Percentiles rank a stretch among this genome's conserved stretches.
Conservation (phyloP, 2,797 vertebrate genomes). For the Molothrus aeneus region DNA sequence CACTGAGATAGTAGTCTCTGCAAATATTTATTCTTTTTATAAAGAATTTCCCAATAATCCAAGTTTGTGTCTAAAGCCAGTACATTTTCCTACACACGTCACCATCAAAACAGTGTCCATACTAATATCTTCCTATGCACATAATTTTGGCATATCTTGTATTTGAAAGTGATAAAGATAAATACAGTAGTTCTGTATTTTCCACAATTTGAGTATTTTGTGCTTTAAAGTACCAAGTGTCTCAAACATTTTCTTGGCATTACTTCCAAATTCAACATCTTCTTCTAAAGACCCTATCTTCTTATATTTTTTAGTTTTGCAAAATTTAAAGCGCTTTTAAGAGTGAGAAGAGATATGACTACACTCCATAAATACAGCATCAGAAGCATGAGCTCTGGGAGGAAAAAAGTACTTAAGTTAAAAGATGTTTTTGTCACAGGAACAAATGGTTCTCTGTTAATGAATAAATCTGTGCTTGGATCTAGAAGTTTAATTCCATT, state of each 20-base stretch:
- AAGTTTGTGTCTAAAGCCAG: neutral
- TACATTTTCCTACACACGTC: neutral
- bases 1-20: neutral
- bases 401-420: neutral
- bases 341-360: neutral
- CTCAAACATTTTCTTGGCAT: neutral
- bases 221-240: neutral
- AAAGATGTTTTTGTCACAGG: neutral
- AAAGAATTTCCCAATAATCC: neutral
- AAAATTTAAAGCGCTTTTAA: neutral
- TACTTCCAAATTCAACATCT: neutral
- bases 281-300: neutral
- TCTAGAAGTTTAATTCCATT: neutral
- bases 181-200: neutral
- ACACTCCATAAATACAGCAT: neutral
- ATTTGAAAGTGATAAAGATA: neutral
- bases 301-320: neutral
- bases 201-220: neutral
- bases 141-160: neutral
- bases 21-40: neutral
- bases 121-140: neutral
- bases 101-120: neutral
- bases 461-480: neutral
- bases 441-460: neutral
- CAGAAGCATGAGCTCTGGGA: neutral